Conservation (phyloP, 92 coral and sea anemone genomes). For the Phenganax stokvisi region DNA sequence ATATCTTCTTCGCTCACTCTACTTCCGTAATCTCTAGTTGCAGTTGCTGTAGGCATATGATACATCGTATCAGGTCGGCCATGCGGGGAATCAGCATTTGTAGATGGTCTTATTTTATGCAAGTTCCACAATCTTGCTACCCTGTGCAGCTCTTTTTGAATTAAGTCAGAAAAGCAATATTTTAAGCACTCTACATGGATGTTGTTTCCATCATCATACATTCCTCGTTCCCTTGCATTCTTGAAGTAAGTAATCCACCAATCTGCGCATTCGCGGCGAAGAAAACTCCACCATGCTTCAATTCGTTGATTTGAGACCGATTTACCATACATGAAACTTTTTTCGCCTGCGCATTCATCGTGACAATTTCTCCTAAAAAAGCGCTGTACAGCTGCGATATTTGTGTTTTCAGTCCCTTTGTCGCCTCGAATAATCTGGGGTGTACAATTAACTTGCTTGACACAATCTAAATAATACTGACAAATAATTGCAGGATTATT, state of each 20-base stretch:
- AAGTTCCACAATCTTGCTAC: background rate
- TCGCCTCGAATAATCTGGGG: background rate
- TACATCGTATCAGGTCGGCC: background rate
- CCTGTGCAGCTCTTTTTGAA: background rate
- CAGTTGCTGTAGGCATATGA: background rate
- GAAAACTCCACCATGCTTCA: background rate
- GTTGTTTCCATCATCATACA: background rate
- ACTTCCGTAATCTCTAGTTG: background rate
- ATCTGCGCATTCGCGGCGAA: slow-evolving; percentile 10
- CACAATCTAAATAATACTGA: background rate
- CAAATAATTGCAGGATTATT: background rate
- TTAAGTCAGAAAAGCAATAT: background rate
- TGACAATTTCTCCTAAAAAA: background rate
- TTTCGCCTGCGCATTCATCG: background rate
- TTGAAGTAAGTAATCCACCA: slow-evolving; percentile 2
- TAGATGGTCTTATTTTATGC: background rate
- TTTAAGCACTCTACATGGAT: background rate
- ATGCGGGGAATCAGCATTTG: background rate
- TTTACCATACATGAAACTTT: background rate
- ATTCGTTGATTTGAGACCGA: background rate
- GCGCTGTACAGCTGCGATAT: background rate
- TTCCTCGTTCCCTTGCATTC: background rate
- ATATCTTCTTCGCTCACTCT: no score
- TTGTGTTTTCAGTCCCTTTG: background rate
- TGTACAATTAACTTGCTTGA: background rate